Evolutionary conservation across 2,113 vertebrate genomes (phyloP).

Genomic region (Peromyscus maniculatus): DNA sequence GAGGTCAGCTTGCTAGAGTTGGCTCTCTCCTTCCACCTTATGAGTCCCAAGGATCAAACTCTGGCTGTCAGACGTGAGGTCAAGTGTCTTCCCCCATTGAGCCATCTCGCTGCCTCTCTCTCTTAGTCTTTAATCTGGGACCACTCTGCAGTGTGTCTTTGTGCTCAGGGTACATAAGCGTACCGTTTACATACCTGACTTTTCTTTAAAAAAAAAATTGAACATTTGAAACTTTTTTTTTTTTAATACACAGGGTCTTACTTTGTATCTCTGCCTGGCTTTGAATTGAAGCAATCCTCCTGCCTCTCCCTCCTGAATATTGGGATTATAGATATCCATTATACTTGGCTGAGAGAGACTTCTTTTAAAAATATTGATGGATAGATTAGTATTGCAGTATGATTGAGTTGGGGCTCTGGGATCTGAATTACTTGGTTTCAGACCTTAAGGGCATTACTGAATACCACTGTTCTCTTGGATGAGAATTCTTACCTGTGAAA

Average conservation of each 20-base stretch:
- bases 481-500: constrained; percentile 1
- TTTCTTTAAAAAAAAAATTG: not conserved
- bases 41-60: not conserved
- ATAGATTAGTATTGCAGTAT: not conserved
- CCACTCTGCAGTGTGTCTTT: not conserved
- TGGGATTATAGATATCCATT: too few species aligned
- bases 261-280: not conserved
- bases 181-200: not conserved
- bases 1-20: not conserved
- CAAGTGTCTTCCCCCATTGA: not conserved
- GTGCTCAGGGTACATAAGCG: not conserved
- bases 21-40: not conserved
- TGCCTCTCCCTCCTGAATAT: not conserved
- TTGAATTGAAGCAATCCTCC: not conserved
- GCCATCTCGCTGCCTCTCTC: not conserved
- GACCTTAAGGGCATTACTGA: not conserved
- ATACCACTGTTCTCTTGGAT: not conserved
- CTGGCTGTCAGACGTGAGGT: not conserved
- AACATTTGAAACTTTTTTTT: not conserved
- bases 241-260: not conserved
- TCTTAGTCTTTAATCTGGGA: not conserved
- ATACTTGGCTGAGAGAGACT: not conserved
- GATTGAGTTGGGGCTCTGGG: not conserved
- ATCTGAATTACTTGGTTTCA: not conserved
- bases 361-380: not conserved